Conservation (phyloP, 1,140 invertebrate species). For the Steinernema feltiae region DNA sequence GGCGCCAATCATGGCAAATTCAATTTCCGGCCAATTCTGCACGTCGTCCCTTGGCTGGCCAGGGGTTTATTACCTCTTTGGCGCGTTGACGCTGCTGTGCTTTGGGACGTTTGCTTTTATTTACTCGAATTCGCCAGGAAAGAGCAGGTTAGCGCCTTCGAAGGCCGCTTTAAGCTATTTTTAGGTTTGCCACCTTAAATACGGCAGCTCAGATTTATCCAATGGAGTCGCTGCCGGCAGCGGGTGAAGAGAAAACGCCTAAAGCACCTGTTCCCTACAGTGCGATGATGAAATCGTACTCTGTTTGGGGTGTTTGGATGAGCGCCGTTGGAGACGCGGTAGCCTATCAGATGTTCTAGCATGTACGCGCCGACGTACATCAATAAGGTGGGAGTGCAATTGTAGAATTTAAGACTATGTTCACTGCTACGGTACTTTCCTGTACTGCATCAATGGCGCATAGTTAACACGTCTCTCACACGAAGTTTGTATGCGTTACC, state of each 20-base stretch:
- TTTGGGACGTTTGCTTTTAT: background rate
- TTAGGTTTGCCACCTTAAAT: background rate
- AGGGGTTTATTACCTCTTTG: conserved; percentile 1
- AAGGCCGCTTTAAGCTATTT: background rate
- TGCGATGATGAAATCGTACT: background rate
- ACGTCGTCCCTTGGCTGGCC: background rate
- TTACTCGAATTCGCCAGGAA: background rate
- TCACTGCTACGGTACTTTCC: too few species aligned
- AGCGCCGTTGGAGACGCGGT: background rate
- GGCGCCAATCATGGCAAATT: background rate
- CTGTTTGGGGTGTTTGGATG: background rate
- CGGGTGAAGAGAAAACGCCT: too few species aligned
- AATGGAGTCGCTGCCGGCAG: too few species aligned
- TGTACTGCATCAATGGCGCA: background rate
- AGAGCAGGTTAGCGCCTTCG: background rate
- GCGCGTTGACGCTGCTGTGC: background rate
- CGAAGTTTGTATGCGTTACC: background rate
- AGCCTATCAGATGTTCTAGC: background rate
- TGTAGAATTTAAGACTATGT: background rate
- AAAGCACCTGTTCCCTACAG: background rate
- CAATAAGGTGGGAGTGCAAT: background rate
- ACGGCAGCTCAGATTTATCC: too few species aligned
- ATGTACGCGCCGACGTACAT: background rate
- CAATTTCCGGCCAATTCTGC: background rate
- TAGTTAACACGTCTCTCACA: background rate